phyloP scores from a whole-genome alignment of 2,888 invertebrate species.

The Drosophila yooni region DNA sequence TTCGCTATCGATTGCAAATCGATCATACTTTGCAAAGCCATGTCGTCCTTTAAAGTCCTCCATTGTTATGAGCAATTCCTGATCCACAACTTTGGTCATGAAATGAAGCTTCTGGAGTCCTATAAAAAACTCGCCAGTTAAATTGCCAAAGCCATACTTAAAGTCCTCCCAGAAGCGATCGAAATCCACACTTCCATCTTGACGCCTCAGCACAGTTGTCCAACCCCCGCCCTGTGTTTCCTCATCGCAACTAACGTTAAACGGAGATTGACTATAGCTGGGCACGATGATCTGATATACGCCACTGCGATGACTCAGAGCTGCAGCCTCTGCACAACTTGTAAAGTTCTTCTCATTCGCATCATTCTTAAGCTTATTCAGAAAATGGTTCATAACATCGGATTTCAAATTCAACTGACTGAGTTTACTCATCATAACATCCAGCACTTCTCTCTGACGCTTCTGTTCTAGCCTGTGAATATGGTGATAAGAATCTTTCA shows the following conservation, averaged over 20 bases:
- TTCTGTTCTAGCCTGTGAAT: no score
- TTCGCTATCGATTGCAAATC: slow-evolving; percentile 89
- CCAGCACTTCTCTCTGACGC: no score
- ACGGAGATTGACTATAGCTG: slow-evolving; percentile 85
- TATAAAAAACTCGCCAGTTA: slow-evolving; percentile 89
- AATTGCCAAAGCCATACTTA: slow-evolving; percentile 87
- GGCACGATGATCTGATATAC: slow-evolving; percentile 84
- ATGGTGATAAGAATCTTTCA: no score
- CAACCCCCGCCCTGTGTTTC: slow-evolving; percentile 88
- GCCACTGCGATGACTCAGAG: neutral
- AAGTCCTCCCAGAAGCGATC: slow-evolving; percentile 88
- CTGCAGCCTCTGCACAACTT: no score
- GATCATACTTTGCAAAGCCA: slow-evolving; percentile 87
- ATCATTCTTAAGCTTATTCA: no score
- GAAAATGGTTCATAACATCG: no score
- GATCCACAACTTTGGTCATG: slow-evolving; percentile 82
- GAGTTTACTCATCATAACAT: no score
- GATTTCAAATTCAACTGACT: no score
- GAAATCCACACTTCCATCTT: slow-evolving; percentile 89
- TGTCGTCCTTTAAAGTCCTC: slow-evolving; percentile 87
- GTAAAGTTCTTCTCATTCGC: no score
- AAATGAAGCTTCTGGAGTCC: slow-evolving; percentile 89
- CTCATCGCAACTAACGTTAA: slow-evolving; percentile 86
- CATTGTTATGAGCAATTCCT: slow-evolving; percentile 88
- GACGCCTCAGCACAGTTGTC: slow-evolving; percentile 89